A percentile compares a stretch with the other conserved stretches of the same genome.
Conservation (phyloP, 2,888 invertebrate species). For the Philaethria dido region DNA sequence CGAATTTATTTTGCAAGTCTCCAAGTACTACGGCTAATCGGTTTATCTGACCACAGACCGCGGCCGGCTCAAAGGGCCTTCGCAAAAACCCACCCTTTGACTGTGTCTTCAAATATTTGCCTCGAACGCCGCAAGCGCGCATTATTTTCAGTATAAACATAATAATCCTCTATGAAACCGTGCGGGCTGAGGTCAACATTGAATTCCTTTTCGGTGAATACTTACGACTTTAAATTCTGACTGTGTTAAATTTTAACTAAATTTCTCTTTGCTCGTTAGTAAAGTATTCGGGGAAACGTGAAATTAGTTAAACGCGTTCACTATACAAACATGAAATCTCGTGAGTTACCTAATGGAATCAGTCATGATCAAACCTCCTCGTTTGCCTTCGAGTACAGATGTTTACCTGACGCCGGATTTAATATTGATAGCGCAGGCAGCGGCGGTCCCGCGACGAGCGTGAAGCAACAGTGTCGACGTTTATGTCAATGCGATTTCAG, state of each 20-base stretch:
- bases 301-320: constrained; percentile 36
- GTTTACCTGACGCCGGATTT: constrained; percentile 62
- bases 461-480: constrained; percentile 47
- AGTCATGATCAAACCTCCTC: constrained; percentile 61
- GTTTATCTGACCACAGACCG: constrained; percentile 78
- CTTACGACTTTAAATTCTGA: constrained; percentile 40
- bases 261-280: constrained; percentile 36
- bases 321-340: constrained; percentile 40
- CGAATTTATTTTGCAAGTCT: constrained; percentile 27
- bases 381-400: constrained; percentile 60
- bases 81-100: constrained; percentile 80
- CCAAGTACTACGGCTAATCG: constrained; percentile 60
- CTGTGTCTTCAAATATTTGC: constrained; percentile 80
- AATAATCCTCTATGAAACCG: constrained; percentile 71
- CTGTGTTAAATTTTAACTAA: constrained; percentile 38
- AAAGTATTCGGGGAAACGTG: constrained; percentile 33
- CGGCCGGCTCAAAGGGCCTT: constrained; percentile 69
- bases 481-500: constrained; percentile 26
- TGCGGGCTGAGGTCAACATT: constrained; percentile 58
- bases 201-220: constrained; percentile 56
- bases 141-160: constrained; percentile 81
- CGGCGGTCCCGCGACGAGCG: constrained; percentile 51
- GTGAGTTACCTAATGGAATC: constrained; percentile 59
- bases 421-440: constrained; percentile 68
- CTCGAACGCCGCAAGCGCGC: constrained; percentile 72